A percentile compares a stretch with the other conserved stretches of the same genome.
phyloP scores from a whole-genome alignment of 92 coral and sea anemone genomes.

The Phenganax stokvisi region DNA sequence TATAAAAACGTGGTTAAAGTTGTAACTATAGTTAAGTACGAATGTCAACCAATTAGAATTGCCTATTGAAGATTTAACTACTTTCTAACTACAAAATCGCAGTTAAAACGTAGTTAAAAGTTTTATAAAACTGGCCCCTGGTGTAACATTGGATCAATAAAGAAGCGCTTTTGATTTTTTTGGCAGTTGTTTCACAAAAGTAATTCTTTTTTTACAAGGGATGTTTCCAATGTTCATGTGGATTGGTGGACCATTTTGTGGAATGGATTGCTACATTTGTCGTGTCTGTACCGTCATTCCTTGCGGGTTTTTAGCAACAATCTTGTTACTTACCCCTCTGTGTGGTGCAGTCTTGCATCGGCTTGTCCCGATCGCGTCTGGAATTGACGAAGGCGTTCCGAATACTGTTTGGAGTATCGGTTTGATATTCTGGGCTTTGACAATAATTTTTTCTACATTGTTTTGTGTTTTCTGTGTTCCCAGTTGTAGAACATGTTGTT shows the following conservation, averaged over 20 bases:
- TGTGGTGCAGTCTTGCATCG: constrained; percentile 90
- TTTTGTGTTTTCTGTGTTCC: constrained; percentile 22
- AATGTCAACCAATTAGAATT: too few relatives aligned
- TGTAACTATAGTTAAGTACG: too few relatives aligned
- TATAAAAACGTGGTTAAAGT: too few relatives aligned
- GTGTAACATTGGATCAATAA: too few relatives aligned
- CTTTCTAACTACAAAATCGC: too few relatives aligned
- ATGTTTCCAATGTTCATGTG: constrained; percentile 90
- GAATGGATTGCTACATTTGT: constrained; percentile 46
- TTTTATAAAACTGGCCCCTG: too few relatives aligned
- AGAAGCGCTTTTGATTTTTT: too few relatives aligned
- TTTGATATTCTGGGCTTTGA: constrained; percentile 82
- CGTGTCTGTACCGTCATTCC: constrained; percentile 89
- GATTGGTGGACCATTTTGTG: constrained; percentile 96
- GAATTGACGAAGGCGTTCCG: constrained; percentile 74
- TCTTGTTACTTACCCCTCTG: constrained; percentile 75
- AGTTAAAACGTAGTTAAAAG: too few relatives aligned
- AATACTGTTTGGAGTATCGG: constrained; percentile 96
- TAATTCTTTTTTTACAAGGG: not conserved
- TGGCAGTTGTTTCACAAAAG: not conserved
- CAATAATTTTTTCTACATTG: constrained; percentile 54
- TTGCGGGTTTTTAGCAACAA: constrained; percentile 81
- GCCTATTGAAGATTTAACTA: too few relatives aligned
- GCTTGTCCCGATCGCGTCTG: constrained; percentile 74
- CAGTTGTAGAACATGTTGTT: constrained; percentile 17